Percentiles rank a stretch among this genome's conserved stretches.
Evolutionary conservation across 2,797 vertebrate species (phyloP).

Genomic region (Pterois miles): DNA sequence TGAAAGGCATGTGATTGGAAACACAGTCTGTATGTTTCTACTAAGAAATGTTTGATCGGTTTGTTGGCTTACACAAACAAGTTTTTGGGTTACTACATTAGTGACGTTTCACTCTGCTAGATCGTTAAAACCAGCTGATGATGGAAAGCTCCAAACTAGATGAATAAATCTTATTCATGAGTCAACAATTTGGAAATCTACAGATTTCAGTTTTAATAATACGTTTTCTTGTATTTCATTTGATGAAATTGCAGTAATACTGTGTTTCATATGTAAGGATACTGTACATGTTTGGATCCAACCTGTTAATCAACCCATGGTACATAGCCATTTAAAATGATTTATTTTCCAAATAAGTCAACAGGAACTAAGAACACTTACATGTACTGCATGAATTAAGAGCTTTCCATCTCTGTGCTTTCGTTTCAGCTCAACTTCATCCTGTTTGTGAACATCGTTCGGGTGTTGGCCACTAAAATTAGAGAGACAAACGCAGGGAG

Average conservation of each 20-base stretch:
- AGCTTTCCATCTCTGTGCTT: conserved; percentile 15
- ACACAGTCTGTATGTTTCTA: too few relatives aligned
- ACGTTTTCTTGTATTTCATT: background rate
- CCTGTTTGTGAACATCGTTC: conserved; percentile 91
- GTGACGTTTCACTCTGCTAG: background rate
- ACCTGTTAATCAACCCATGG: background rate
- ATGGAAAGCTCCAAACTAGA: background rate
- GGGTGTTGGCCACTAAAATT: conserved; percentile 91
- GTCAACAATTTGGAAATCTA: background rate
- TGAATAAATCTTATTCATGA: background rate
- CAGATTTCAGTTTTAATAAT: background rate
- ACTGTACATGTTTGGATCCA: background rate
- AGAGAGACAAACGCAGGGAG: conserved; percentile 90
- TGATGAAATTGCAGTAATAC: background rate
- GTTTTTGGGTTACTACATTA: too few relatives aligned
- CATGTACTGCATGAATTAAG: background rate
- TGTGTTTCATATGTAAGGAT: background rate
- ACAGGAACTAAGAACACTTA: background rate
- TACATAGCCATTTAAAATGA: background rate
- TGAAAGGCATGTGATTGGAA: too few relatives aligned
- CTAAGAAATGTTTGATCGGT: too few relatives aligned
- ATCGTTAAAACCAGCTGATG: background rate
- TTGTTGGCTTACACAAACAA: too few relatives aligned
- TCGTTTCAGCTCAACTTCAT: conserved; percentile 90
- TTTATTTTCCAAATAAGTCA: background rate